Conservation (phyloP, 2,113 vertebrate genomes). For the Hiodon alosoides region DNA sequence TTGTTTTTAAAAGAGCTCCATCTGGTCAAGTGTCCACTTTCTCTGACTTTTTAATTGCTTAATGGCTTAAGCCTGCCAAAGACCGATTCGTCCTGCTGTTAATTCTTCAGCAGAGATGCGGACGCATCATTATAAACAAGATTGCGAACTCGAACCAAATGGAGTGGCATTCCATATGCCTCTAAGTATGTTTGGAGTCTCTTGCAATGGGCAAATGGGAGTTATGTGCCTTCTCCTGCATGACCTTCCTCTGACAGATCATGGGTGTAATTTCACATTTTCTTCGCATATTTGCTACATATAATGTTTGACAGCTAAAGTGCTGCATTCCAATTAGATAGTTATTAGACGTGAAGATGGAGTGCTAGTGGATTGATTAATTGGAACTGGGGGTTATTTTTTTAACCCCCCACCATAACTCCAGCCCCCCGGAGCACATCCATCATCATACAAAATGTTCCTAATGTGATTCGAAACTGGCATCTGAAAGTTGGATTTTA, state of each 20-base stretch:
- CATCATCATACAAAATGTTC: no score
- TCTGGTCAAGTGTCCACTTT: conserved; percentile 28
- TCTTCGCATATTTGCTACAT: conserved; percentile 22
- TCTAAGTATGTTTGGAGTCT: conserved; percentile 38
- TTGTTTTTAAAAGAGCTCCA: no score
- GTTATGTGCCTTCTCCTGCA: conserved; percentile 32
- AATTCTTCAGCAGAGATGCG: conserved; percentile 29
- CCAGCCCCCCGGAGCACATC: no score
- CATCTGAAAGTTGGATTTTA: no score
- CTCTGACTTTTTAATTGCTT: conserved; percentile 31
- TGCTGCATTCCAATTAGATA: background rate
- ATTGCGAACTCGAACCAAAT: conserved; percentile 45
- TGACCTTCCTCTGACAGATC: conserved; percentile 37
- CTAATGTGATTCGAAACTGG: no score
- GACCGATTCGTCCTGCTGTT: conserved; percentile 36
- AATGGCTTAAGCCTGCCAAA: conserved; percentile 33
- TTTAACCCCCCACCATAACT: no score
- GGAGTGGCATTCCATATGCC: conserved; percentile 31
- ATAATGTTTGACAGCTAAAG: conserved; percentile 22
- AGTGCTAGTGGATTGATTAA: no score
- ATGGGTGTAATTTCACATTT: conserved; percentile 12
- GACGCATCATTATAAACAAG: conserved; percentile 38
- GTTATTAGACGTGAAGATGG: no score
- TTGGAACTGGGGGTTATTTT: no score
- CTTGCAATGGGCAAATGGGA: conserved; percentile 24